These are phyloP conservation scores for Nothobranchius furzeri DNA, from an alignment of 2,113 vertebrate species.

Conservation along the genomic window DNA sequence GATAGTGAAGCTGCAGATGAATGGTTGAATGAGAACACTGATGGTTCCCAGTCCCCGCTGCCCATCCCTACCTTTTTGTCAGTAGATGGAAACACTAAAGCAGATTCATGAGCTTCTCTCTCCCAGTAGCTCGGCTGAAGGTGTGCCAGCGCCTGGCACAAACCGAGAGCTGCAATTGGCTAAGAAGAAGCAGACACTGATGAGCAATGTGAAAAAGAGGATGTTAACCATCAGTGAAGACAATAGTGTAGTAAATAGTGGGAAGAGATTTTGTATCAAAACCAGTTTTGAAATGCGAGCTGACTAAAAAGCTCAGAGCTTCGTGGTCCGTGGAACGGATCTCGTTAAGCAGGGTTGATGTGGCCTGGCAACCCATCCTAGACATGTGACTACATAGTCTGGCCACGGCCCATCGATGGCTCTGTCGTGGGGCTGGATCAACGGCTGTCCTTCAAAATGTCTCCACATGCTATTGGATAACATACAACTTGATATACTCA, in stretches of 20 bases:
- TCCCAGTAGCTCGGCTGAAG: slow-evolving; percentile 37
- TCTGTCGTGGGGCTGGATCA: no score
- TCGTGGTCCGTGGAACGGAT: slow-evolving; percentile 7
- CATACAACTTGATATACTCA: no score
- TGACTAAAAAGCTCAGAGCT: background rate
- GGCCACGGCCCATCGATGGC: no score
- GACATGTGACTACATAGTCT: no score
- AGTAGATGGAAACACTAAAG: slow-evolving; percentile 50
- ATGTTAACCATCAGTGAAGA: slow-evolving; percentile 2
- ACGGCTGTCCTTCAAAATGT: no score
- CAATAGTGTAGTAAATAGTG: slow-evolving; percentile 30
- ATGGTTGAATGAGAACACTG: slow-evolving; percentile 46
- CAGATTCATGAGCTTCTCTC: slow-evolving; percentile 49
- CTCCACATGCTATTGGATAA: no score
- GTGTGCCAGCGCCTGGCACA: slow-evolving; percentile 46
- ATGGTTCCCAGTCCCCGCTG: slow-evolving; percentile 26
- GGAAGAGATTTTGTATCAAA: background rate
- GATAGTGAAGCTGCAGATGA: slow-evolving; percentile 36
- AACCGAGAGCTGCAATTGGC: slow-evolving; percentile 30
- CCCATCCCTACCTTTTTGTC: slow-evolving; percentile 40
- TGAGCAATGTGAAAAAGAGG: slow-evolving; percentile 38
- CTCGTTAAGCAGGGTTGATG: background rate
- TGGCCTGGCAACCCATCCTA: no score
- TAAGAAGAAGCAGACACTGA: slow-evolving; percentile 14
- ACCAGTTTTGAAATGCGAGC: background rate